Conservation (phyloP, 2,888 invertebrate genomes). For the Rhyacophila evoluta region DNA sequence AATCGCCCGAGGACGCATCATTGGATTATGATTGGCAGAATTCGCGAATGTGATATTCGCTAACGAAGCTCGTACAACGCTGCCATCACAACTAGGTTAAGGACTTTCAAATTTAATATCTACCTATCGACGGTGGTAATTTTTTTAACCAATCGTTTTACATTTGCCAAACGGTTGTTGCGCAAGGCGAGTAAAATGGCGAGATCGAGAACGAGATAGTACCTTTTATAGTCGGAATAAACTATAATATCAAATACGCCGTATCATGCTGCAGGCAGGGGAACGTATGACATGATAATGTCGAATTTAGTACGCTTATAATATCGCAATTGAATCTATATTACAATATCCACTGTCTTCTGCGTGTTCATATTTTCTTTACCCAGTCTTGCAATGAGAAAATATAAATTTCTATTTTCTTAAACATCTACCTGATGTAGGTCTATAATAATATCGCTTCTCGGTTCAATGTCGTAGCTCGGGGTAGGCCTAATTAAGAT, state of each 20-base stretch:
- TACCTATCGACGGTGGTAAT: slow-evolving; percentile 26
- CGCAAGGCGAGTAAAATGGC: slow-evolving; percentile 37
- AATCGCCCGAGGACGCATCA: background rate
- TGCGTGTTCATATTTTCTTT: too few species aligned
- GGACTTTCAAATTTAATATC: slow-evolving; percentile 49
- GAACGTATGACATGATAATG: background rate
- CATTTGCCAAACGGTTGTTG: slow-evolving; percentile 47
- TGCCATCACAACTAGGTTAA: slow-evolving; percentile 48
- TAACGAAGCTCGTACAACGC: slow-evolving; percentile 30
- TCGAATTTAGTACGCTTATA: too few species aligned
- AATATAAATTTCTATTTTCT: too few species aligned
- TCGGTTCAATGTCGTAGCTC: too few species aligned
- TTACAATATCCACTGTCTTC: too few species aligned
- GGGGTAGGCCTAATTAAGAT: too few species aligned
- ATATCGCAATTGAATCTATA: too few species aligned
- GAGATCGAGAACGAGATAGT: slow-evolving; percentile 5
- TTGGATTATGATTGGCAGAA: slow-evolving; percentile 48
- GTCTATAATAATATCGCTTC: too few species aligned
- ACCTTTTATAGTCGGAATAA: background rate
- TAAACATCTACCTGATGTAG: too few species aligned
- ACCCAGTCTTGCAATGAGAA: too few species aligned
- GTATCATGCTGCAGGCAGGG: background rate
- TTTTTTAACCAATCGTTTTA: slow-evolving; percentile 32
- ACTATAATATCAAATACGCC: background rate
- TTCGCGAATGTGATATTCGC: slow-evolving; percentile 48